phyloP scores from a whole-genome alignment of 2,888 invertebrate species.

The Eretmocerus hayati region DNA sequence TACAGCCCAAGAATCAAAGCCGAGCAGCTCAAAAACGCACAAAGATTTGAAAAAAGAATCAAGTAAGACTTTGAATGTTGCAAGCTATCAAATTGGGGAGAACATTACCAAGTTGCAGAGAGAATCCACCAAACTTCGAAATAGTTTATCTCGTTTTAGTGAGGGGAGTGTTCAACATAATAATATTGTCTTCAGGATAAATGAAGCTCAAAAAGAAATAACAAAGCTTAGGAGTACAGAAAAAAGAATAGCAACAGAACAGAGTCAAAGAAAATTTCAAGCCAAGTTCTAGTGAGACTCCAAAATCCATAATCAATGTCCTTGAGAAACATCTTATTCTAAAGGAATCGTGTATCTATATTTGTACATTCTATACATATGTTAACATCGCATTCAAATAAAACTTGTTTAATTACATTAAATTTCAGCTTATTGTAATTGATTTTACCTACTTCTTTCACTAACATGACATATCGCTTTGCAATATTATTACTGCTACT shows the following conservation, averaged over 20 bases:
- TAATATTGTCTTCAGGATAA: slow-evolving; percentile 56
- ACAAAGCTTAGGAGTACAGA: slow-evolving; percentile 56
- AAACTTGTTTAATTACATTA: too few species aligned
- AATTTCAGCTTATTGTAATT: too few species aligned
- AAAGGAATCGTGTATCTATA: too few species aligned
- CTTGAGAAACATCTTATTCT: too few species aligned
- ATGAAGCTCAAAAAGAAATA: slow-evolving; percentile 58
- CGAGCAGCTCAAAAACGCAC: slow-evolving; percentile 36
- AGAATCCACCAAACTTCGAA: slow-evolving; percentile 60
- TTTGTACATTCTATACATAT: too few species aligned
- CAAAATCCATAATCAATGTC: too few species aligned
- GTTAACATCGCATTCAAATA: too few species aligned
- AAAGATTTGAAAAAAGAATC: slow-evolving; percentile 49
- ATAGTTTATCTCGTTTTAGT: slow-evolving; percentile 58
- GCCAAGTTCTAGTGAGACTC: too few species aligned
- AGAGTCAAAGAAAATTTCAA: slow-evolving; percentile 63
- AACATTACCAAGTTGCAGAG: slow-evolving; percentile 61
- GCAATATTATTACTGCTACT: too few species aligned
- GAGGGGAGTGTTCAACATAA: slow-evolving; percentile 57
- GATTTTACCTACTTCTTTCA: too few species aligned
- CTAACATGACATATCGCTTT: too few species aligned
- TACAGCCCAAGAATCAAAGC: slow-evolving; percentile 27
- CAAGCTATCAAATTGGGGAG: slow-evolving; percentile 65
- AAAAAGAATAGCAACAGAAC: slow-evolving; percentile 61
- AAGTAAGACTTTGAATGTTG: slow-evolving; percentile 64